Evolutionary conservation across 2,113 vertebrate species (phyloP).

Genomic region (Excalfactoria chinensis): DNA sequence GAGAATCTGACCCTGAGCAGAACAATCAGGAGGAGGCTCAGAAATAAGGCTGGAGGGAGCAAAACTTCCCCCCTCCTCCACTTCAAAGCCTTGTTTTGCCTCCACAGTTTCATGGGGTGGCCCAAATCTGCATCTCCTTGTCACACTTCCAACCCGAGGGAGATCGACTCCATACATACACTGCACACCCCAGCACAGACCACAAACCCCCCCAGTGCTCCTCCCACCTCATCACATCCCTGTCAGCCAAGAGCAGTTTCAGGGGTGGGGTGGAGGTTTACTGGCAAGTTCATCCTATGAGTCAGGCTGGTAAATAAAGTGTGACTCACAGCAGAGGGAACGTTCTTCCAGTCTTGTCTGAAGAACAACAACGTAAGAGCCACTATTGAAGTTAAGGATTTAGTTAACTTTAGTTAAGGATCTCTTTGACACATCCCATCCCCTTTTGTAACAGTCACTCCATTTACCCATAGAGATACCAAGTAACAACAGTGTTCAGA

Average conservation of each 20-base stretch:
- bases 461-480: not conserved
- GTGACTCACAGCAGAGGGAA: too few species aligned
- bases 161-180: fast-evolving
- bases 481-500: not conserved
- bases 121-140: fast-evolving
- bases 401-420: too few species aligned
- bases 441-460: not conserved
- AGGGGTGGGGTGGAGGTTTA: constrained; percentile 33
- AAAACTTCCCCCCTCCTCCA: not conserved
- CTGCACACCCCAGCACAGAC: fast-evolving
- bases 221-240: not conserved
- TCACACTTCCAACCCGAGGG: fast-evolving
- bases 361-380: not conserved
- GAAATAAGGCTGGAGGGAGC: not conserved
- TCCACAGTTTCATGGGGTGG: not conserved
- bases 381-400: not conserved
- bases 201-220: fast-evolving
- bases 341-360: not conserved
- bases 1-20: not conserved
- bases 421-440: not conserved
- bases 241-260: not conserved
- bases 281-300: not conserved
- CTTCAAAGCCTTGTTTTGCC: not conserved
- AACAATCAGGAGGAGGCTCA: not conserved
- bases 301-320: constrained; percentile 22